A percentile compares a stretch with the other conserved stretches of the same genome.
Conservation (phyloP, 2,113 vertebrate genomes). For the Tragelaphus scriptus region DNA sequence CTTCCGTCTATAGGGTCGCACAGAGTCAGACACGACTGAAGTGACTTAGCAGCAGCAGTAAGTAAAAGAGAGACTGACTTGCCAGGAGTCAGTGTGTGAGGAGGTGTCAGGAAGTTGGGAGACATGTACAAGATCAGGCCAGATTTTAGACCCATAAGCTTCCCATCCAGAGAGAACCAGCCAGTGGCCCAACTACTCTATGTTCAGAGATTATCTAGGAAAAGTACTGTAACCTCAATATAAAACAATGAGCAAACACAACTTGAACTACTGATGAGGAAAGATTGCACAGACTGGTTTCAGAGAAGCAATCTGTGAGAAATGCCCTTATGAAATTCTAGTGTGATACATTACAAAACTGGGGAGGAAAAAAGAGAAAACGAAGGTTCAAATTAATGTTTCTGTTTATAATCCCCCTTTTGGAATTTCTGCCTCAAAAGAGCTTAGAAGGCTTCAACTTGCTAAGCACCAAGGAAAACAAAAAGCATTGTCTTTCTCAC, state of each 20-base stretch:
- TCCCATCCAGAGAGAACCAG: background rate
- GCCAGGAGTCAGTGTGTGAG: background rate
- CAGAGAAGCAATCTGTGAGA: background rate
- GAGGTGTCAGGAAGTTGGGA: background rate
- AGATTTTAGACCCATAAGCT: background rate
- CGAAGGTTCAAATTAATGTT: background rate
- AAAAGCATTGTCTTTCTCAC: background rate
- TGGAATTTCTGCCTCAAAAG: constrained; percentile 15
- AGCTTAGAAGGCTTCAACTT: background rate
- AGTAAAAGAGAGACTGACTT: background rate
- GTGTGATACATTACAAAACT: background rate
- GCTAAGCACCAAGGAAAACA: background rate
- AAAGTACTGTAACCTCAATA: background rate
- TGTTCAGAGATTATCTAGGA: background rate
- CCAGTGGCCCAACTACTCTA: background rate
- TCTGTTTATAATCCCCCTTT: background rate
- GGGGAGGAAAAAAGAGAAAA: background rate
- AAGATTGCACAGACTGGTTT: background rate
- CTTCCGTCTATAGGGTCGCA: no score
- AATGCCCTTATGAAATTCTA: background rate
- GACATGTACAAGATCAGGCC: background rate
- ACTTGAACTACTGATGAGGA: background rate
- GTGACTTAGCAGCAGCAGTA: no score
- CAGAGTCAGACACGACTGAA: no score
- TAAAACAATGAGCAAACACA: background rate